Evolutionary conservation across 1,140 invertebrate genomes (phyloP).

Genomic region (Stenopsyche tienmushanensis): DNA sequence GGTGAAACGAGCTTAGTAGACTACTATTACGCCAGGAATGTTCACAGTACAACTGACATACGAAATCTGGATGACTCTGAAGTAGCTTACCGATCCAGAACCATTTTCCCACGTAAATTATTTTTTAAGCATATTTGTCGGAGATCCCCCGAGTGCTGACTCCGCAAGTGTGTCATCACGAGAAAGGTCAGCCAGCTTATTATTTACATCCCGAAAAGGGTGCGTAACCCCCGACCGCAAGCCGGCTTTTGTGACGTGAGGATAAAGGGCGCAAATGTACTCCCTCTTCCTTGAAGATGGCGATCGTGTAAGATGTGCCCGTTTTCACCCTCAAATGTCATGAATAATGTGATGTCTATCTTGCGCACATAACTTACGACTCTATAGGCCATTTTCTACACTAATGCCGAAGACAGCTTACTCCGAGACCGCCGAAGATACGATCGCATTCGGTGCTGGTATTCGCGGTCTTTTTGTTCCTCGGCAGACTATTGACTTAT

Average conservation of each 20-base stretch:
- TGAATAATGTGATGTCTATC: slow-evolving; percentile 26
- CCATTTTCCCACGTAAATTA: no score
- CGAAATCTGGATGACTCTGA: no score
- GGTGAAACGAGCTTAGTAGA: no score
- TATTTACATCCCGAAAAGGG: neutral
- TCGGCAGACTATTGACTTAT: no score
- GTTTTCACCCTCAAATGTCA: neutral
- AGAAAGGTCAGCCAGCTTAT: slow-evolving; percentile 2
- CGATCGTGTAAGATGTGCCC: neutral
- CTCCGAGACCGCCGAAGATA: no score
- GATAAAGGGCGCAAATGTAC: neutral
- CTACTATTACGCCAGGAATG: no score
- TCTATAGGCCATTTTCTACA: neutral
- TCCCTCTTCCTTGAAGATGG: neutral
- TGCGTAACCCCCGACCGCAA: neutral
- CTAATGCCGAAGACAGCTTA: no score
- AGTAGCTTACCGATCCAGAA: no score
- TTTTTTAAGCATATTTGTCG: no score
- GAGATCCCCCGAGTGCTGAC: neutral
- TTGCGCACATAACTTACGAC: slow-evolving; percentile 3
- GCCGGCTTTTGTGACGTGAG: neutral
- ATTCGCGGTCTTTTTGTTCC: no score
- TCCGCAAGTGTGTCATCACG: neutral
- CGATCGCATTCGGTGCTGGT: neutral
- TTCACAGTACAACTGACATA: no score